Conservation (phyloP, 2,888 invertebrate genomes). For the Actias luna region DNA sequence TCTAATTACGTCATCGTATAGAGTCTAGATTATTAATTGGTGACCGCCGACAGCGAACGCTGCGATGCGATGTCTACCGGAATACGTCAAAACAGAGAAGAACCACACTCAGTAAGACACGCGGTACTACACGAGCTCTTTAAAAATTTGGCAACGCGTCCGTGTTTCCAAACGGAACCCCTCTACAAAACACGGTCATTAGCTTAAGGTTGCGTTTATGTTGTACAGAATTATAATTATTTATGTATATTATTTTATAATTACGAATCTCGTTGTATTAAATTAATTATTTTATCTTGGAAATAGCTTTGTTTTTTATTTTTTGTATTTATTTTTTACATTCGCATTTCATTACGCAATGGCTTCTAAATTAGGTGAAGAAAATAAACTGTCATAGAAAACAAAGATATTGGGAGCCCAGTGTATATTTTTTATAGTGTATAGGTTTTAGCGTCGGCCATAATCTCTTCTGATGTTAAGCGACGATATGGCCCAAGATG, state of each 20-base stretch:
- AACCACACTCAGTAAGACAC: neutral
- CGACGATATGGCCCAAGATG: too few species aligned
- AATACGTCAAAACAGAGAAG: neutral
- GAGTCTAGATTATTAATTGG: neutral
- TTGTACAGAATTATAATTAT: slow-evolving; percentile 15
- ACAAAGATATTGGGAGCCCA: too few species aligned
- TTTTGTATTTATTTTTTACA: too few species aligned
- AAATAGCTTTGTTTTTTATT: too few species aligned
- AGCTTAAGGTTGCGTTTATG: slow-evolving; percentile 23
- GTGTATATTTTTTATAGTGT: too few species aligned
- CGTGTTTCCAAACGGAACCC: neutral
- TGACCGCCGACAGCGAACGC: neutral
- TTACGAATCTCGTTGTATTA: neutral
- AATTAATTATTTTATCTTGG: too few species aligned
- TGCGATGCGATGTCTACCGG: neutral
- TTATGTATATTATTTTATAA: too few species aligned
- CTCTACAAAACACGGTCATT: slow-evolving; percentile 18
- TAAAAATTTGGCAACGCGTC: neutral
- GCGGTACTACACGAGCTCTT: neutral
- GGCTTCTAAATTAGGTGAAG: too few species aligned
- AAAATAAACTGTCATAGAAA: too few species aligned
- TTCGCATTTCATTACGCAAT: too few species aligned
- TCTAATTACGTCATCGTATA: slow-evolving; percentile 2
- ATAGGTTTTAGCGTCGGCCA: too few species aligned
- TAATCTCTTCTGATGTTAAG: too few species aligned